Base-by-base conservation (phyloP, 2,113 vertebrate genomes). In the Pedionomus torquatus region DNA sequence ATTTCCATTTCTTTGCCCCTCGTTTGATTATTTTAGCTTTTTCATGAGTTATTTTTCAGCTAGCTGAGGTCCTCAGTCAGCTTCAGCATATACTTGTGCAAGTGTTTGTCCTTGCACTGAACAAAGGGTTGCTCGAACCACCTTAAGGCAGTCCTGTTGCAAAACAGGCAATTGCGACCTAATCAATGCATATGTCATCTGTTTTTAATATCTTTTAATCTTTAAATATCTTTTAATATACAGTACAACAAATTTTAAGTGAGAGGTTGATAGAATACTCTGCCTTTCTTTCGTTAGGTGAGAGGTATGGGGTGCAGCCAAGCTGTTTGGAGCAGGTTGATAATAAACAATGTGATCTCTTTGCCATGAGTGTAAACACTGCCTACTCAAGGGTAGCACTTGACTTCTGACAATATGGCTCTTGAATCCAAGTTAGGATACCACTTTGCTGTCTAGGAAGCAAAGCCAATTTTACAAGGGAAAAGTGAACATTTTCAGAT, bases 101-200 rank as follows among this genome's bases (percentile, higher is more conserved):
- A 39, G 44, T 17, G n/a, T 54, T 41, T 75, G n/a, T 63, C n/a
- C 25, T 75, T 82, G 43, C 39, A 11, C 23, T 64, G 43, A 71
- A 15, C 28, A 35, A 54, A 51, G 48, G 25, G 25, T 54, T 79
- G n/a, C 60, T 58, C 64, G 61, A 79, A 31, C 31, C 23, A 49
- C 31, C 2, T 10, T 25, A 54, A 30, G 55, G 43, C 46, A 31
- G 4, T 58, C 33, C 46, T 26, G 33, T 55, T 55, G 37, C 46
- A 89, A 78, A 71, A 55, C 18, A 8, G 17, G 16, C 39, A 35
- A 46, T 30, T 63, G 19, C 72, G 43, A 57, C 61, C 52, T 71
- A 48, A 51, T 33, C 26, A 76, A 11, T 5, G 2, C 2, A 1
- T 9, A 5, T 18, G 6, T n/a, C 37, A 18, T 54, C 46, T 8